Conservation (phyloP, 2,113 vertebrate species). For the Macquaria ambigua region DNA sequence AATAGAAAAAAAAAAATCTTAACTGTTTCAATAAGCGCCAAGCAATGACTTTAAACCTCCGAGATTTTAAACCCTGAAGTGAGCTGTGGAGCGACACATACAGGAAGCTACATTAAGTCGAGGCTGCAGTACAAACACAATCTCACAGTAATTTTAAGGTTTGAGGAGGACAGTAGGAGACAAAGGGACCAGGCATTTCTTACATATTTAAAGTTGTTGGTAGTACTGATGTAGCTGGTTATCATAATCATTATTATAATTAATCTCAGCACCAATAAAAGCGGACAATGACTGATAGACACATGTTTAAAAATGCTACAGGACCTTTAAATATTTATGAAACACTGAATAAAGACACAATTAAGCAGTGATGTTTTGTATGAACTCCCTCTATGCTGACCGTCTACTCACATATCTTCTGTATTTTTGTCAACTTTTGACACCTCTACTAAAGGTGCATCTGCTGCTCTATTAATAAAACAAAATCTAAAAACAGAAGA, state of each 20-base stretch:
- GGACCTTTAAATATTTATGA: constrained; percentile 11
- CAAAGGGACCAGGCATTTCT: not conserved
- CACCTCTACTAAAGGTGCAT: not conserved
- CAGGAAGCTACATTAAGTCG: not conserved
- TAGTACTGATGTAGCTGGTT: not conserved
- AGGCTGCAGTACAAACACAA: constrained; percentile 11
- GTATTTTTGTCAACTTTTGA: not conserved
- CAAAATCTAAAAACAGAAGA: constrained; percentile 13
- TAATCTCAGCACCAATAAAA: not conserved
- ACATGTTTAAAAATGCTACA: not conserved
- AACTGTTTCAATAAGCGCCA: not conserved
- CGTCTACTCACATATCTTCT: not conserved
- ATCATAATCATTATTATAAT: not conserved
- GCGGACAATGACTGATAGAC: not conserved
- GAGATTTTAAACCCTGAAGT: not conserved
- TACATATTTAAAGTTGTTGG: not conserved
- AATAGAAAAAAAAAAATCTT: not conserved
- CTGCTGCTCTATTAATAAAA: constrained; percentile 18
- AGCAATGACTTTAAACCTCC: constrained; percentile 14
- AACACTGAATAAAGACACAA: constrained; percentile 4
- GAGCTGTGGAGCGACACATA: not conserved
- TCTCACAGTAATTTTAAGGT: not conserved
- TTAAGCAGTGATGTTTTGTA: not conserved
- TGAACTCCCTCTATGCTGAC: not conserved
- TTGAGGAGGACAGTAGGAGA: not conserved